A percentile compares a stretch with the other conserved stretches of the same genome.
Evolutionary conservation across 2,113 vertebrate species (phyloP).

Genomic region (Drymodes brunneopygia): DNA sequence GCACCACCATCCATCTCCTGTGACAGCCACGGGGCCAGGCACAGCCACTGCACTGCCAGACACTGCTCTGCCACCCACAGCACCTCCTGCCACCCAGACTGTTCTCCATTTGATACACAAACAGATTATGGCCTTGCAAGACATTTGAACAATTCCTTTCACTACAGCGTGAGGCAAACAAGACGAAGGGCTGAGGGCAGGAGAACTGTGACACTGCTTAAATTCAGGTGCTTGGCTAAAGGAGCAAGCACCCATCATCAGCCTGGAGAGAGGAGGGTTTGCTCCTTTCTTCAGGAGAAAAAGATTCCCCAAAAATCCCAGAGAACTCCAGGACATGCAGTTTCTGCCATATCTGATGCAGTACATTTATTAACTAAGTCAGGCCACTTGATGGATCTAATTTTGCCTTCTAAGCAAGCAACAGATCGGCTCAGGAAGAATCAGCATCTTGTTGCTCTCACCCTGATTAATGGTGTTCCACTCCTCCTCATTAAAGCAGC

Average conservation of each 20-base stretch:
- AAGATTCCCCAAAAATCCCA: not conserved
- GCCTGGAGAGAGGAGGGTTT: not conserved
- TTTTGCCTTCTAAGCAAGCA: not conserved
- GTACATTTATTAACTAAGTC: not conserved
- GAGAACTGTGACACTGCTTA: not conserved
- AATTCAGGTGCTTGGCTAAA: not conserved
- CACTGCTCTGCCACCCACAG: not conserved
- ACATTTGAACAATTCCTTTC: not conserved
- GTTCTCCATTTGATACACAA: not conserved
- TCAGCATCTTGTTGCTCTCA: not conserved
- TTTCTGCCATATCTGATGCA: not conserved
- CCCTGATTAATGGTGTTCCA: not conserved
- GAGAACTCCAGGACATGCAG: not conserved
- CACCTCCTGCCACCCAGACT: not conserved
- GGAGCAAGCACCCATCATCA: not conserved
- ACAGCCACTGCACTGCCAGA: not conserved
- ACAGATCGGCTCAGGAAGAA: not conserved
- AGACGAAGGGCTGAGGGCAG: not conserved
- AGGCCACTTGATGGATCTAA: not conserved
- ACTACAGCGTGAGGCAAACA: not conserved
- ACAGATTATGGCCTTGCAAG: not conserved
- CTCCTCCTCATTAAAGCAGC: not conserved
- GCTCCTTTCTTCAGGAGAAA: not conserved
- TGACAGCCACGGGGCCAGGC: accelerated
- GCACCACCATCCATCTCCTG: not conserved